Conservation (phyloP, 2,888 invertebrate genomes). For the Barypeithes pellucidus region DNA sequence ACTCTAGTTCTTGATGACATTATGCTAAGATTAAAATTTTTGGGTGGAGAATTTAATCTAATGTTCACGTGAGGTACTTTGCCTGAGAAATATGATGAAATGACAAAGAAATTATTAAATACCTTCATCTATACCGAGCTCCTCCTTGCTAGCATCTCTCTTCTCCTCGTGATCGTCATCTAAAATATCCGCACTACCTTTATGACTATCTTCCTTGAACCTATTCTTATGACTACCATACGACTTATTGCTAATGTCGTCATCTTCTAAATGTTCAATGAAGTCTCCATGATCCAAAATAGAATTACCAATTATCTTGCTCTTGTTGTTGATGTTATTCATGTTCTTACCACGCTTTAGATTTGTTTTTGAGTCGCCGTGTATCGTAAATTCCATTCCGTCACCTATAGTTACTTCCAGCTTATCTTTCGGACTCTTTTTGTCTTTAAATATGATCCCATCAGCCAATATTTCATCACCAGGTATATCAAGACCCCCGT, state of each 20-base stretch:
- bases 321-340: constrained; percentile 77
- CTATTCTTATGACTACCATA: constrained; percentile 94
- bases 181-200: constrained; percentile 89
- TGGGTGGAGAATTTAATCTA: too few species aligned
- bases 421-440: constrained; percentile 89
- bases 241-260: constrained; percentile 91
- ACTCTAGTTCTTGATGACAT: too few species aligned
- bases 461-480: constrained; percentile 84
- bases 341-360: constrained; percentile 84
- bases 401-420: constrained; percentile 93
- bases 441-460: constrained; percentile 88
- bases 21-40: too few species aligned
- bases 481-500: constrained; percentile 71
- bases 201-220: constrained; percentile 93
- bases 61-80: too few species aligned
- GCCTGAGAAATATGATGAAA: not conserved
- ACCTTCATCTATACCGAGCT: constrained; percentile 88
- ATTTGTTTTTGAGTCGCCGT: constrained; percentile 89
- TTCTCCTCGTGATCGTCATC: constrained; percentile 89
- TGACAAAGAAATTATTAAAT: constrained; percentile 41
- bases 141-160: constrained; percentile 92
- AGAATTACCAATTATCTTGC: constrained; percentile 84
- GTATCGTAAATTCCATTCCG: constrained; percentile 95
- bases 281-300: constrained; percentile 73
- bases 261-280: constrained; percentile 75